Percentiles rank a stretch among this genome's conserved stretches.
Evolutionary conservation across 2,797 vertebrate genomes (phyloP).

Genomic region (Trichosurus vulpecula): DNA sequence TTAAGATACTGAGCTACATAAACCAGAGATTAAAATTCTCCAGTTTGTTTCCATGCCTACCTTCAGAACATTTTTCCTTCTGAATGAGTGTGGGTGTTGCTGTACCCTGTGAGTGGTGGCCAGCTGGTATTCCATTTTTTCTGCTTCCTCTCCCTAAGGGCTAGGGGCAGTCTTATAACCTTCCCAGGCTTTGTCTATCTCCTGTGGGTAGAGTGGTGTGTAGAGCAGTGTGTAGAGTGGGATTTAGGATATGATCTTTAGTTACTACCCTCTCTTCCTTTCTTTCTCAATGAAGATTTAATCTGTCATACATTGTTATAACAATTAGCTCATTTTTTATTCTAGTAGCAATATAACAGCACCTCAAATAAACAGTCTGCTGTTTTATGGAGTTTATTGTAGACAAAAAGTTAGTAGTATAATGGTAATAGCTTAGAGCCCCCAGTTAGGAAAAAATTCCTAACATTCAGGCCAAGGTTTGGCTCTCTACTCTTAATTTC

Average conservation of each 20-base stretch:
- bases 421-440: neutral
- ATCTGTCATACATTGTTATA: neutral
- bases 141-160: neutral
- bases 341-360: neutral
- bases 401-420: neutral
- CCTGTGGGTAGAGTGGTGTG: neutral
- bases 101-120: neutral
- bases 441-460: neutral
- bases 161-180: neutral
- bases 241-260: neutral
- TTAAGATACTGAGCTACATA: neutral
- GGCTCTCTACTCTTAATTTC: neutral
- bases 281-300: neutral
- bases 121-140: neutral
- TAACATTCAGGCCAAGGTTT: neutral
- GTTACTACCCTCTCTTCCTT: neutral
- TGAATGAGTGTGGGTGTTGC: neutral
- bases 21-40: neutral
- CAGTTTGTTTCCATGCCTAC: neutral
- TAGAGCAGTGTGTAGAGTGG: too few relatives aligned
- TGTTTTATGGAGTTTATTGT: neutral
- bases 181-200: neutral
- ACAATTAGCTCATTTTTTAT: neutral
- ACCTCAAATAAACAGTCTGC: neutral
- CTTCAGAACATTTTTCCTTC: neutral